Evolutionary conservation across 2,888 invertebrate species (phyloP), one percentile per base, ranked within the genome.

Genomic region (Metopia argyrocephala): DNA sequence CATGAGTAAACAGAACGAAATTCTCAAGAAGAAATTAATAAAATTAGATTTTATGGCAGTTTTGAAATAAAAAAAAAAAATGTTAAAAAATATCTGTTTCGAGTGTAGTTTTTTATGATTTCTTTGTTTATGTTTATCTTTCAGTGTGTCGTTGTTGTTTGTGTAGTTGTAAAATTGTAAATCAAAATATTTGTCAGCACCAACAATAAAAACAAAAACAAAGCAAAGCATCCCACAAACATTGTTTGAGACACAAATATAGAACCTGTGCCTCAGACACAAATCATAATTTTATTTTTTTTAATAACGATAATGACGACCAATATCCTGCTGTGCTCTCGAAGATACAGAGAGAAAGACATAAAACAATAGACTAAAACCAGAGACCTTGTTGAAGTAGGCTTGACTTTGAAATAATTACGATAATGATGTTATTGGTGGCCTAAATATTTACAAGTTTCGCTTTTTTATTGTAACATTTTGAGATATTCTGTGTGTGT

Each of bases 141-240:
- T 71, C 15, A 52, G 4, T 38, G 50, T 38, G 38, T 25, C n/a
- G 12, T 54, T 27, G 21, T 38, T 21, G 31, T 46, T 54, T 69
- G 50, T 69, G 28, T 48, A 12, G 68, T 38, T 25, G 59, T 74
- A 59, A 69, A 62, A 74, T 70, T 78, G 75, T 81, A 81, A 78
- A 78, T 81, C 81, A 78, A 81, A 78, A 75, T 78, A 81, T 81
- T 78, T 81, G 81, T 81, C 78, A 81, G 81, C 81, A 70, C 50
- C 28, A 66, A 52, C 61, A 31, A 69, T 69, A 38, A 38, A 38
- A 31, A 31, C 9, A 12, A 12, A 3, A 0, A 12, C 9, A 0
- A 38, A 38, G n/a, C n/a, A 31, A 31, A 31, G 12, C 31, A 31
- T 3, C 31, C 31, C 31, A 31, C 31, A 31, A 31, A 31, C 12